These are phyloP conservation scores for Drosophila neonasuta DNA, from an alignment of 2,888 invertebrate genomes.

Conservation along the genomic window DNA sequence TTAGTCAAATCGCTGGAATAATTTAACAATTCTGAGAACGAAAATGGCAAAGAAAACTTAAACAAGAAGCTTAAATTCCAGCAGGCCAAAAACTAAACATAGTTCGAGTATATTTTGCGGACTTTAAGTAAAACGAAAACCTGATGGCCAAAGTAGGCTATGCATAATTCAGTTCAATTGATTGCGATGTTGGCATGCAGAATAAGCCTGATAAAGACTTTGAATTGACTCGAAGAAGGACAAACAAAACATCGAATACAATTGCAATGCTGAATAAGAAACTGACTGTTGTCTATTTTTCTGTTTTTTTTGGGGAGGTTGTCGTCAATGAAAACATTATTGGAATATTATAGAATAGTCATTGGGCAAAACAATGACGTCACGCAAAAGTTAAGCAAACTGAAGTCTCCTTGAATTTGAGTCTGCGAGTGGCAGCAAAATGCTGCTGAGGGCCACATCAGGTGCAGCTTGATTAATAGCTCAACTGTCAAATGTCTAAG, in stretches of 20 bases:
- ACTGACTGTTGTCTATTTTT: neutral
- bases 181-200: conserved; percentile 14
- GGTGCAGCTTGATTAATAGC: conserved; percentile 30
- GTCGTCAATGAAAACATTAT: conserved; percentile 33
- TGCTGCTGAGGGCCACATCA: neutral
- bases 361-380: conserved; percentile 29
- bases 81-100: neutral
- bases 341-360: conserved; percentile 14
- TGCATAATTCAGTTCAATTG: conserved; percentile 23
- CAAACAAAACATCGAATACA: conserved; percentile 8
- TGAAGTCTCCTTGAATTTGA: conserved; percentile 16
- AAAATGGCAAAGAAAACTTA: neutral
- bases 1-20: conserved; percentile 6
- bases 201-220: conserved; percentile 18
- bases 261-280: conserved; percentile 10
- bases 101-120: neutral
- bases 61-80: conserved; percentile 8
- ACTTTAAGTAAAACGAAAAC: conserved; percentile 4
- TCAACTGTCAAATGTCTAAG: conserved; percentile 11
- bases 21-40: conserved; percentile 5
- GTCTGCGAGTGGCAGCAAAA: conserved; percentile 1
- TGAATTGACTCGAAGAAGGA: conserved; percentile 9
- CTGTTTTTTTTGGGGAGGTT: conserved; percentile 14
- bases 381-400: neutral
- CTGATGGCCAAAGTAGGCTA: conserved; percentile 13